Conservation (phyloP, 2,113 vertebrate species). For the Zosterops pallidus region DNA sequence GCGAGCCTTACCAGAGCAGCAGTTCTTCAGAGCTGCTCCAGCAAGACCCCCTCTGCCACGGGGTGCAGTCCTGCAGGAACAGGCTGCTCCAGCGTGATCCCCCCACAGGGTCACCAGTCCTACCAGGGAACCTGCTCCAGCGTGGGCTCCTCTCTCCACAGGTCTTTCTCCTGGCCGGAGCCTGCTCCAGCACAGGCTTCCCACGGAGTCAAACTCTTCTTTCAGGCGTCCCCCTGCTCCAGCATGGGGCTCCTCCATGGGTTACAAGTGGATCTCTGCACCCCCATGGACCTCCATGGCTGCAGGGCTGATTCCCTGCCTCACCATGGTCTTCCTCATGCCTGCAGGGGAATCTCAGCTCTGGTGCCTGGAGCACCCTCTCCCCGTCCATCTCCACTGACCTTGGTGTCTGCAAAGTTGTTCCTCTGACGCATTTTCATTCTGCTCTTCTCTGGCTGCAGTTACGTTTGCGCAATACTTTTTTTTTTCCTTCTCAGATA, state of each 20-base stretch:
- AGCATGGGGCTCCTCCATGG: not conserved
- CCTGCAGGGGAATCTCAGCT: not conserved
- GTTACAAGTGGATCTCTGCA: not conserved
- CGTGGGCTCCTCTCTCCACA: not conserved
- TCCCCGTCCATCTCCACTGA: not conserved
- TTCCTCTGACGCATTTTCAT: not conserved
- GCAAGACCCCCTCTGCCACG: rapidly evolving
- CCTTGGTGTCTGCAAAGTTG: rapidly evolving
- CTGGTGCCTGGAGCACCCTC: not conserved
- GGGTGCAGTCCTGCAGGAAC: not conserved
- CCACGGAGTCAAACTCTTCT: not conserved
- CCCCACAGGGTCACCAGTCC: not conserved
- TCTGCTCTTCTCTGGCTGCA: not conserved
- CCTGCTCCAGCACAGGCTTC: not conserved
- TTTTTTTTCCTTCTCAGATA: not conserved
- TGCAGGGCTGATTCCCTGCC: not conserved
- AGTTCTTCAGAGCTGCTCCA: not conserved
- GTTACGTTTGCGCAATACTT: not conserved
- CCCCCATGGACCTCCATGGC: not conserved
- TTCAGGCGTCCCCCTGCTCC: not conserved
- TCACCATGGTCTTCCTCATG: not conserved
- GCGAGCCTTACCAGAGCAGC: not conserved
- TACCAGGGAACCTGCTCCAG: not conserved
- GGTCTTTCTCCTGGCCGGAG: not conserved
- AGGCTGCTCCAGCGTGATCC: not conserved